Percentiles rank a stretch among this genome's conserved stretches.
These are phyloP conservation scores for Scaptodrosophila lebanonensis DNA, from an alignment of 1,140 invertebrate genomes.

Conservation along the genomic window DNA sequence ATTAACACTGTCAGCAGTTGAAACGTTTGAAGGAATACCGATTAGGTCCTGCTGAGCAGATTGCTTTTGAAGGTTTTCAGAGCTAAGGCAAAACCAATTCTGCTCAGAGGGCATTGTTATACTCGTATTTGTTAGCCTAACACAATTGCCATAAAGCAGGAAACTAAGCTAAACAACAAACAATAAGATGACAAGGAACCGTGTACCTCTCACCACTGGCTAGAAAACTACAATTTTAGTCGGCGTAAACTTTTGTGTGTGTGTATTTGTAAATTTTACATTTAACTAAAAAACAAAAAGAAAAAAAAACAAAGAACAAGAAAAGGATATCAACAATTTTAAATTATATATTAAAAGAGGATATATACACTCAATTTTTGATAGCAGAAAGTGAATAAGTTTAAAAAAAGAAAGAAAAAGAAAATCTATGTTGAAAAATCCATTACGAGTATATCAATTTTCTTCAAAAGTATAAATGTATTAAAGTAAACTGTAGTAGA, in stretches of 20 bases:
- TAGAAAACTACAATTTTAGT: constrained; percentile 13
- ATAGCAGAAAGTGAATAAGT: neutral
- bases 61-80: no score
- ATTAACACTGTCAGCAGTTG: no score
- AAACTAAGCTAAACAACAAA: constrained; percentile 16
- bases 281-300: constrained; percentile 9
- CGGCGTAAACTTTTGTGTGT: constrained; percentile 6
- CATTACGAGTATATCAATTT: constrained; percentile 26
- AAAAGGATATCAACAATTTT: constrained; percentile 15
- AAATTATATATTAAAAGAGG: neutral
- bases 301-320: neutral
- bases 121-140: constrained; percentile 9
- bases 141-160: neutral
- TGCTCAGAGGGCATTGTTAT: no score
- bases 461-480: constrained; percentile 32
- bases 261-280: constrained; percentile 48
- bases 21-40: no score
- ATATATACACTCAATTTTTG: neutral
- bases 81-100: no score
- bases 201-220: constrained; percentile 42
- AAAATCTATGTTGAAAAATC: neutral
- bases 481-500: constrained; percentile 24
- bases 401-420: constrained; percentile 2
- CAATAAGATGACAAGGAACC: constrained; percentile 49
- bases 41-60: no score